These are phyloP conservation scores for Melieria picta DNA, from an alignment of 2,888 invertebrate genomes.

Conservation along the genomic window DNA sequence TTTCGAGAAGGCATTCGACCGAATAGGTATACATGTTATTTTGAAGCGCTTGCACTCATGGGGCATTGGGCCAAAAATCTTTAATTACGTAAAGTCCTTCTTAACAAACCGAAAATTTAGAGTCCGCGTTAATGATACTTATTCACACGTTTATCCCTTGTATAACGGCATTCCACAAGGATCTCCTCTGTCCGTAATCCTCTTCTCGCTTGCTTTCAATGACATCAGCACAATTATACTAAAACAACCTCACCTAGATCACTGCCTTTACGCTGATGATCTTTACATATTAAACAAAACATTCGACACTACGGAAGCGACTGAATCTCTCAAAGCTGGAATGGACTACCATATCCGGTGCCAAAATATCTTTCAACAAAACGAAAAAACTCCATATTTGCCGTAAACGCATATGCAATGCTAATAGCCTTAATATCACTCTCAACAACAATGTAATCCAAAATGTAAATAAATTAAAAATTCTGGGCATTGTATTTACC, in stretches of 20 bases:
- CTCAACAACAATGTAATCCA: background rate
- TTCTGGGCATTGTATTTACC: too few relatives aligned
- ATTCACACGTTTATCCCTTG: conserved; percentile 16
- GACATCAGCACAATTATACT: conserved; percentile 30
- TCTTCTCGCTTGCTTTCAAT: conserved; percentile 36
- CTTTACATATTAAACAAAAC: conserved; percentile 32
- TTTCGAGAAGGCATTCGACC: conserved; percentile 16
- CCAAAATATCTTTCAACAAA: conserved; percentile 36
- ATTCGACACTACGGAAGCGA: conserved; percentile 6
- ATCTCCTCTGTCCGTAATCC: conserved; percentile 33
- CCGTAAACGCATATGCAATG: conserved; percentile 20
- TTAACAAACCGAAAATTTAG: conserved; percentile 27
- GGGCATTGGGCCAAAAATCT: conserved; percentile 30
- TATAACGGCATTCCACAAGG: conserved; percentile 12
- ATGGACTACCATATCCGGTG: conserved; percentile 30
- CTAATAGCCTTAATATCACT: background rate
- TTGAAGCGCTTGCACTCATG: conserved; percentile 17
- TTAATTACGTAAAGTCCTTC: conserved; percentile 29
- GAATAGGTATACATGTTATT: conserved; percentile 17
- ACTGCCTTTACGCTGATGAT: conserved; percentile 37
- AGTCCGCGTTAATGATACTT: conserved; percentile 27
- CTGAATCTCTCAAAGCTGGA: conserved; percentile 13
- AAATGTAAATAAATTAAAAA: too few relatives aligned
- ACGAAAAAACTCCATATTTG: conserved; percentile 36
- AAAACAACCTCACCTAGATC: conserved; percentile 9